These are phyloP conservation scores for Enoplosus armatus DNA, from an alignment of 2,797 vertebrate species.

Conservation along the genomic window DNA sequence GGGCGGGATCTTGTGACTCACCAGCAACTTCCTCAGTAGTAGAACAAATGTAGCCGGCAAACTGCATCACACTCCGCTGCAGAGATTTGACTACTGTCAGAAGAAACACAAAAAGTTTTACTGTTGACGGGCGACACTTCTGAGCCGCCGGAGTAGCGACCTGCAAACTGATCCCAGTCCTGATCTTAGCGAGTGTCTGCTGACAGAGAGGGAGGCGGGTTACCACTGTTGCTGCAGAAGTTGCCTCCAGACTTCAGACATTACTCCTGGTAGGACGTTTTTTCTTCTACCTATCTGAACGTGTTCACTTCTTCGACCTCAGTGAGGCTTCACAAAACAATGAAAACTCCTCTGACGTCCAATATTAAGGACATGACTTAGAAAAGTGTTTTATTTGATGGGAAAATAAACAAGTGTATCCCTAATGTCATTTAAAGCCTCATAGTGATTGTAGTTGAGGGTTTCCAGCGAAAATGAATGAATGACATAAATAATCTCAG, in stretches of 20 bases:
- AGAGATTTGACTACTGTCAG: slow-evolving; percentile 66
- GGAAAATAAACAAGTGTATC: neutral
- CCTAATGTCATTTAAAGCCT: neutral
- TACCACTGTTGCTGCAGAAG: slow-evolving; percentile 51
- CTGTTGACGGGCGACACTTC: slow-evolving; percentile 56
- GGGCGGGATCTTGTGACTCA: slow-evolving; percentile 88
- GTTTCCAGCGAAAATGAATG: slow-evolving; percentile 19
- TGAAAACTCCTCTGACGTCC: neutral
- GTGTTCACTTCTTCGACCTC: neutral
- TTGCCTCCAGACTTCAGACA: slow-evolving; percentile 55
- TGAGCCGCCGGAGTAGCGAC: slow-evolving; percentile 53
- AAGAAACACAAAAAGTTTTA: slow-evolving; percentile 57
- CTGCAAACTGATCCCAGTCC: slow-evolving; percentile 52
- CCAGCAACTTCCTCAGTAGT: slow-evolving; percentile 86
- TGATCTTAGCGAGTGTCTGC: slow-evolving; percentile 40
- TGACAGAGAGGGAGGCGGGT: slow-evolving; percentile 46
- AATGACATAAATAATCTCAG: slow-evolving; percentile 17
- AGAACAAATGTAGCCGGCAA: slow-evolving; percentile 82
- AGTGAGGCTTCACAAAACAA: neutral
- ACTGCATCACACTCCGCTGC: slow-evolving; percentile 69
- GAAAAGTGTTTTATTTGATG: slow-evolving; percentile 2
- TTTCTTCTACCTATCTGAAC: slow-evolving; percentile 4
- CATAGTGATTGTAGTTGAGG: neutral
- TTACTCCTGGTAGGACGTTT: slow-evolving; percentile 78
- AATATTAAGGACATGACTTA: neutral